A percentile compares a stretch with the other conserved stretches of the same genome.
Evolutionary conservation across 2,797 vertebrate genomes (phyloP).

Genomic region (Falco peregrinus): DNA sequence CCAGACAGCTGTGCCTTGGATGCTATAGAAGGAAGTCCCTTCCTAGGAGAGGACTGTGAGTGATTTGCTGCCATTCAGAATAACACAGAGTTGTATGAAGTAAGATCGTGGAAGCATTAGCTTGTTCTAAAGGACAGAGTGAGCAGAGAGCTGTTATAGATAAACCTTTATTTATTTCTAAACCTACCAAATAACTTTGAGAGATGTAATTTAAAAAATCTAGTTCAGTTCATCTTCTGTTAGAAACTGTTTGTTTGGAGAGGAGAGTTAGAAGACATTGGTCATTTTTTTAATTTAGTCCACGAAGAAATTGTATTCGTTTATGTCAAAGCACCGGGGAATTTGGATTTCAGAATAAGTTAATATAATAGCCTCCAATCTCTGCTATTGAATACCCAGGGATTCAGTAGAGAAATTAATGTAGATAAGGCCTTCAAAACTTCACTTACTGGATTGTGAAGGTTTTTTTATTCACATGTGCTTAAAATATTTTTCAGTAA

Average conservation of each 20-base stretch:
- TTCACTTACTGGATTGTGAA: neutral
- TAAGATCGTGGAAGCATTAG: neutral
- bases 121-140: neutral
- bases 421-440: neutral
- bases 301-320: neutral
- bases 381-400: neutral
- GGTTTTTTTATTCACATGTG: neutral
- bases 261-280: neutral
- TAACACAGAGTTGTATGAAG: neutral
- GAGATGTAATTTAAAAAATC: neutral
- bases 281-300: too few relatives aligned
- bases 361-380: neutral
- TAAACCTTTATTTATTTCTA: neutral
- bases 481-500: neutral
- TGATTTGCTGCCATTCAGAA: neutral
- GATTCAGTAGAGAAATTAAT: neutral
- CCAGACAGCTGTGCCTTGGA: neutral
- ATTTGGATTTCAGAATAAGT: neutral
- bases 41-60: neutral
- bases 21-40: neutral
- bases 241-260: neutral
- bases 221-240: neutral
- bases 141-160: neutral
- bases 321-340: neutral
- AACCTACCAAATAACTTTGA: neutral